These are phyloP conservation scores for Clivina fossor DNA, from an alignment of 2,888 invertebrate species.

Conservation along the genomic window DNA sequence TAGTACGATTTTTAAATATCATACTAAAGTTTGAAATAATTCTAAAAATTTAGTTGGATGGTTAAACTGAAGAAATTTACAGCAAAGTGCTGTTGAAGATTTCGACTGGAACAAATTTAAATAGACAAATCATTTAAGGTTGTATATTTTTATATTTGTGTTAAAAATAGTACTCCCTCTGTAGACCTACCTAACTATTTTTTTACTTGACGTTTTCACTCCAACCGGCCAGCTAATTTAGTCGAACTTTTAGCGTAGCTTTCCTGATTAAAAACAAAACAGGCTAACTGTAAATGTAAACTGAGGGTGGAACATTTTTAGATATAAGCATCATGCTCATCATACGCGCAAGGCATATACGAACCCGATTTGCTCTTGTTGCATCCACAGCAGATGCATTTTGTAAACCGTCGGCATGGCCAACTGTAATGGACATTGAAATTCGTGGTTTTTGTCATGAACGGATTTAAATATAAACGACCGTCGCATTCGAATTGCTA, in stretches of 20 bases:
- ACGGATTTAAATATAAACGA: slow-evolving; percentile 30
- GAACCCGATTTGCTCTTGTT: slow-evolving; percentile 15
- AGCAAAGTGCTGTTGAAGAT: not conserved
- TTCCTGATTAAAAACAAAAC: not conserved
- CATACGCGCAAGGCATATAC: too few species aligned
- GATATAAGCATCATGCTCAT: not conserved
- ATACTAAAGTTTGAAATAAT: too few species aligned
- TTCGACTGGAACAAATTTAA: too few species aligned
- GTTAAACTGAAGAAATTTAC: too few species aligned
- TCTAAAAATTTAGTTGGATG: too few species aligned
- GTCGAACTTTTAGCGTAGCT: not conserved
- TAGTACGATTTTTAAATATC: too few species aligned
- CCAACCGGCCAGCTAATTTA: slow-evolving; percentile 1
- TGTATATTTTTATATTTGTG: slow-evolving; percentile 20
- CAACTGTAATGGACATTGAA: slow-evolving; percentile 24
- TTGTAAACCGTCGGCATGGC: not conserved
- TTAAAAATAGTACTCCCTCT: slow-evolving; percentile 30
- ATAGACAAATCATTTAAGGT: slow-evolving; percentile 19
- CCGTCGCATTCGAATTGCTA: slow-evolving; percentile 2
- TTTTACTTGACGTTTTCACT: slow-evolving; percentile 21
- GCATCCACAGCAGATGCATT: slow-evolving; percentile 25
- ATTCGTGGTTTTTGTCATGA: slow-evolving; percentile 9
- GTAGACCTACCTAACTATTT: slow-evolving; percentile 33
- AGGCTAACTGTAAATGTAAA: slow-evolving; percentile 10
- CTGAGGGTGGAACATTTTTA: slow-evolving; percentile 29